Evolutionary conservation across 2,113 vertebrate genomes (phyloP), one percentile per base, ranked within the genome.

Genomic region (Dasyornis broadbenti): DNA sequence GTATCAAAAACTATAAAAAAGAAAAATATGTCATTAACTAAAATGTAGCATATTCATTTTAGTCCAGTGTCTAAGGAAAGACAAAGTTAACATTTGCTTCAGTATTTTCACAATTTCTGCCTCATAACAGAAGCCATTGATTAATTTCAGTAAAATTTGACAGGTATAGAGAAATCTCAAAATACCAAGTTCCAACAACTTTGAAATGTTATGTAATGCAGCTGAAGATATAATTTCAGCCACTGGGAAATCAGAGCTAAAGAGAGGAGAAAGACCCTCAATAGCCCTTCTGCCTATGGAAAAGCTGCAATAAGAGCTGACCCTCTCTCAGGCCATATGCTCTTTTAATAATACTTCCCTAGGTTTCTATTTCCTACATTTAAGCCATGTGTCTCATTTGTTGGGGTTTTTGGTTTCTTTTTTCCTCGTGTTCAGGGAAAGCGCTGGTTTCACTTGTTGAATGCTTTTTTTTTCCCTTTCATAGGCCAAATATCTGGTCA

Each of bases 401-500:
- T 26, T 50, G 7, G 19, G 6, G 7, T 18, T 49, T 69, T 70
- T 13, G 26, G 10, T 0, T 47, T 70, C 21, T 47, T 52, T 63
- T 7, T n/a, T 21, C 71, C 23, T 81, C 14, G 11, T 89, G 75
- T 89, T 83, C 23, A 50, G 42, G 39, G 49, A 83, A 81, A 68
- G 13, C 44, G 53, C 53, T 65, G 79, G 30, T 95, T 95, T 91
- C 53, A 85, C 76, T 91, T 93, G 66, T 50, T 78, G 11, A 35
- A 39, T 39, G n/a, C 19, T 82, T 93, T 76, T 92, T 30, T 96
- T 96, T 92, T 79, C 23, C 54, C 13, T 92, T 94, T 89, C 35
- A 82, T 53, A 92, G 92, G 85, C 72, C 92, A 95, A 92, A 57
- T 96, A 90, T 90, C 93, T 92, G 82, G 49, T 89, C 79, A 86